Percentiles rank a stretch among this genome's conserved stretches.
Evolutionary conservation across 2,797 vertebrate species (phyloP).

Genomic region (Morelia viridis): DNA sequence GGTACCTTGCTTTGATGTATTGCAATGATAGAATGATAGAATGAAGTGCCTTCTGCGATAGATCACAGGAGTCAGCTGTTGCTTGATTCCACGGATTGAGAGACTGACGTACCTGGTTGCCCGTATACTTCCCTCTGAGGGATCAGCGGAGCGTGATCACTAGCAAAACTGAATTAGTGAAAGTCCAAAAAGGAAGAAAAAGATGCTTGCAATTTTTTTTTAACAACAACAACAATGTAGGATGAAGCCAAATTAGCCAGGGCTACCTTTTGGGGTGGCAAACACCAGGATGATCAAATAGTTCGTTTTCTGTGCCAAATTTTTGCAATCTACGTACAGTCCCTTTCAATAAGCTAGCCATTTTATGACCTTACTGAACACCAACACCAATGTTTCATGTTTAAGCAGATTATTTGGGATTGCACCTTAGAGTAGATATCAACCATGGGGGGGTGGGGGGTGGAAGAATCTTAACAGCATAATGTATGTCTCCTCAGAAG

Average conservation of each 20-base stretch:
- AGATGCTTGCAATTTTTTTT: not conserved
- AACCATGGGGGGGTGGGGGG: too few relatives aligned
- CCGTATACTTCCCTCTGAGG: conserved; percentile 50
- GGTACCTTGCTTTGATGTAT: conserved; percentile 72
- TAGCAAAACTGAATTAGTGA: conserved; percentile 48
- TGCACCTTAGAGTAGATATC: too few relatives aligned
- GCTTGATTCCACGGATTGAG: conserved; percentile 65
- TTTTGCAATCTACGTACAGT: too few relatives aligned
- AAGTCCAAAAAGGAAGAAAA: conserved; percentile 2
- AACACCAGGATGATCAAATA: not conserved
- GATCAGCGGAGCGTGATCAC: conserved; percentile 47
- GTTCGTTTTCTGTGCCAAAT: too few relatives aligned
- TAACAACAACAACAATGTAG: not conserved
- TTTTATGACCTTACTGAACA: too few relatives aligned
- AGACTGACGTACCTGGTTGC: conserved; percentile 70
- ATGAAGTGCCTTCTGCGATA: conserved; percentile 57
- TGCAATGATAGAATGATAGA: conserved; percentile 60
- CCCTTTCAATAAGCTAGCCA: too few relatives aligned
- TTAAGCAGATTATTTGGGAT: too few relatives aligned
- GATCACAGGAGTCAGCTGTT: conserved; percentile 67
- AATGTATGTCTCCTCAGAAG: too few relatives aligned
- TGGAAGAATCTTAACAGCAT: too few relatives aligned
- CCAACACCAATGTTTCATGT: too few relatives aligned
- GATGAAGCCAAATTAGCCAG: not conserved
- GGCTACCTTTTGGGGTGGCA: not conserved